phyloP scores from a whole-genome alignment of 1,140 invertebrate species.

The Aphelinus certus region DNA sequence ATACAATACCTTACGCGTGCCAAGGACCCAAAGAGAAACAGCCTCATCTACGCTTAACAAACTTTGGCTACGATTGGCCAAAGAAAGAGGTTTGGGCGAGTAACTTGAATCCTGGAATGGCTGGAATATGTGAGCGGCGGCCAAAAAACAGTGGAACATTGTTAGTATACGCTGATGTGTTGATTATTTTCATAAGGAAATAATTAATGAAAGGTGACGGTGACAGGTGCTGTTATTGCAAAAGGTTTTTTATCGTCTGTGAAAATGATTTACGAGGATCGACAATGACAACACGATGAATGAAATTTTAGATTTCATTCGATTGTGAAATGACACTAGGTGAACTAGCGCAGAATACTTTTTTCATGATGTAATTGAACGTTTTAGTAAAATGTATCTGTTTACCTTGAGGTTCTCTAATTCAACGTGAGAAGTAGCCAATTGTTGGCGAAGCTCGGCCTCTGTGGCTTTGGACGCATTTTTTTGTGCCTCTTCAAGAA shows the following conservation, averaged over 20 bases:
- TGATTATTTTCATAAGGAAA: constrained; percentile 50
- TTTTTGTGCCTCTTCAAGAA: constrained; percentile 69
- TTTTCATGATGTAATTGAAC: too few relatives aligned
- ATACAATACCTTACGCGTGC: constrained; percentile 85
- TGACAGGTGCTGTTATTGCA: constrained; percentile 12
- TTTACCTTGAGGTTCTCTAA: constrained; percentile 85
- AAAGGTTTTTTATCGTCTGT: too few relatives aligned
- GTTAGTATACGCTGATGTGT: constrained; percentile 49
- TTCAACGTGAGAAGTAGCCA: constrained; percentile 83
- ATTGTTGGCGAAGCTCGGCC: constrained; percentile 79
- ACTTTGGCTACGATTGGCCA: constrained; percentile 70
- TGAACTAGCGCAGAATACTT: too few relatives aligned
- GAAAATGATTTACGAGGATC: too few relatives aligned
- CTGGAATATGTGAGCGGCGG: constrained; percentile 48
- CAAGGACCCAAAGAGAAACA: constrained; percentile 89
- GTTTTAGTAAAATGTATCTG: constrained; percentile 5
- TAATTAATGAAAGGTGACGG: not conserved
- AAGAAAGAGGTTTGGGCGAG: constrained; percentile 72
- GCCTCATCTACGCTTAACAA: constrained; percentile 89
- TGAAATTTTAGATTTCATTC: too few relatives aligned
- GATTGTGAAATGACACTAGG: too few relatives aligned
- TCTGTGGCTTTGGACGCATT: constrained; percentile 71
- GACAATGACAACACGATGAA: too few relatives aligned
- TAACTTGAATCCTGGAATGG: constrained; percentile 76
- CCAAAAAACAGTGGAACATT: constrained; percentile 51